Base-by-base conservation (phyloP, 1,140 invertebrate genomes). In the Araneus ventricosus region DNA sequence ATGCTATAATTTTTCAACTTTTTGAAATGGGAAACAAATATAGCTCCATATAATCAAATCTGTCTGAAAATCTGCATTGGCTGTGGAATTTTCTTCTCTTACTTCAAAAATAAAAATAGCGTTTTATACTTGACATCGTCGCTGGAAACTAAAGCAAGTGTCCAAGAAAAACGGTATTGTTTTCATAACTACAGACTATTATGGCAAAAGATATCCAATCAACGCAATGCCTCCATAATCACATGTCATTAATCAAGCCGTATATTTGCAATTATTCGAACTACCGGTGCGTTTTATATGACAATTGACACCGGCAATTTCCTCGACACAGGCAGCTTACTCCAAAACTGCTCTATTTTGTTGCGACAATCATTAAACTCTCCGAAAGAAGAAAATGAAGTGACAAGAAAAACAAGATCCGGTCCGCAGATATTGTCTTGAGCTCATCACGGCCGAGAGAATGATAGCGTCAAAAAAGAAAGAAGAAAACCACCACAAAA, bases 341-440 rank as follows among this genome's bases (percentile, higher is more conserved):
- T 82, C 41, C 39, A 8, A 41, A 41, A 82, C 39, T 82, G 80
- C 37, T 39, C 27, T 30, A 45, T 37, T 57, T 86, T 86, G 84
- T 86, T 59, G 41, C 30, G 39, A 37, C 20, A 37, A 45, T 22
- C 39, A n/a, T 67, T 30, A 37, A 30, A 7, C 37, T 57, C 45
- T 27, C n/a, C 4, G 24, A 41, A 59, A 86, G 80, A 84, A 84
- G 41, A 84, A 84, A 70, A 20, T 39, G 86, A 88, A 88, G 34
- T 88, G 86, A 89, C 63, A 79, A 89, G 37, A 89, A 75, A 79
- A 89, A 75, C 88, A 82, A 90, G 89, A 90, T 90, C 75, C 79
- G 27, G 89, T 61, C 57, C 7, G 24, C 7, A 59, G 79, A 90
- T 90, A 82, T 61, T 90, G 89, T 90, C 88, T 89, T 41, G 27